phyloP scores from a whole-genome alignment of 2,888 invertebrate species.

The Dione vanillae region DNA sequence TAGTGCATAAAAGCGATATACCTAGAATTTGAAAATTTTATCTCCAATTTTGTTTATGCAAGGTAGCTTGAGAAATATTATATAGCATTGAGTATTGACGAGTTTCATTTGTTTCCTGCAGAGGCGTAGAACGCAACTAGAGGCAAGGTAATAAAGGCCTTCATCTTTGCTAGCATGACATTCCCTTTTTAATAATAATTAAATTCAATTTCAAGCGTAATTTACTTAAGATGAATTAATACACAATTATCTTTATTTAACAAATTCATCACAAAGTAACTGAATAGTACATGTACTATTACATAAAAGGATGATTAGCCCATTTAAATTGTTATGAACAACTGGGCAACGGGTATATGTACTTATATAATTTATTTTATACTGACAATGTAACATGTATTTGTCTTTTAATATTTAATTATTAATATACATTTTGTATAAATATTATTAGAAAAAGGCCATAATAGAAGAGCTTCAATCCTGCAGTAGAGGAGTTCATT shows the following conservation, averaged over 20 bases:
- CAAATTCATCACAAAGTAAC: background rate
- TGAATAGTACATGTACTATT: background rate
- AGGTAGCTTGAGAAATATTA: constrained; percentile 44
- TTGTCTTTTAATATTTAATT: background rate
- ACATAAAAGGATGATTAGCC: background rate
- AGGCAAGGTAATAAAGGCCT: constrained; percentile 45
- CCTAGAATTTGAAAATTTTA: constrained; percentile 40
- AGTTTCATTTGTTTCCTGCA: constrained; percentile 46
- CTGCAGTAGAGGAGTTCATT: constrained; percentile 37
- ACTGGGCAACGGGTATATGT: constrained; percentile 4
- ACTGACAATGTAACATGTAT: background rate
- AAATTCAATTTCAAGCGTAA: constrained; percentile 27
- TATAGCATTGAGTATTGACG: constrained; percentile 45
- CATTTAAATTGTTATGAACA: background rate
- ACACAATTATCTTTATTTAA: background rate
- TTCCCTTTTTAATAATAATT: constrained; percentile 28
- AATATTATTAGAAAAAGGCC: constrained; percentile 26
- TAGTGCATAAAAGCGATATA: constrained; percentile 46
- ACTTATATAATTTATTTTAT: background rate
- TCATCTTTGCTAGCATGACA: constrained; percentile 44
- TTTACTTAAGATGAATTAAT: constrained; percentile 21
- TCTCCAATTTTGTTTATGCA: constrained; percentile 44
- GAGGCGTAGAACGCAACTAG: constrained; percentile 46
- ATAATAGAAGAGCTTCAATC: constrained; percentile 35
- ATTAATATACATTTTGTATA: background rate